Evolutionary conservation across 2,797 vertebrate genomes (phyloP).

Genomic region (Prionace glauca): DNA sequence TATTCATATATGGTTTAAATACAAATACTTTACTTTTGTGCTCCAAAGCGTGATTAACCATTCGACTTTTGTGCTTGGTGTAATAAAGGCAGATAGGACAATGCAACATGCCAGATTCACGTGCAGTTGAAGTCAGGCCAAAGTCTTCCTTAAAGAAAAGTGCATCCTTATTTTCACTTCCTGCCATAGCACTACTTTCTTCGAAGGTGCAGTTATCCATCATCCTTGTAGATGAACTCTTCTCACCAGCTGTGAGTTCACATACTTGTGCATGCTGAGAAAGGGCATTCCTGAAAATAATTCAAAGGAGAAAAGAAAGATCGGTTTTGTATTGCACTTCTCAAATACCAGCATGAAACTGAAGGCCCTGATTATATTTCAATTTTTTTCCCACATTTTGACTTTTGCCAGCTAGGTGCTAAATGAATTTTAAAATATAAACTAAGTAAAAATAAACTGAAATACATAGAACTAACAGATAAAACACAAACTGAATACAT

Average conservation of each 20-base stretch:
- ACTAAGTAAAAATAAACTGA: not conserved
- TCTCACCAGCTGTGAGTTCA: not conserved
- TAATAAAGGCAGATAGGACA: conserved; percentile 14
- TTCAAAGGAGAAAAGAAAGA: not conserved
- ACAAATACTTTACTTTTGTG: conserved; percentile 16
- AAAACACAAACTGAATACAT: not conserved
- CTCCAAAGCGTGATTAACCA: conserved; percentile 10
- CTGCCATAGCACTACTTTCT: not conserved
- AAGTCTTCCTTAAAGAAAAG: not conserved
- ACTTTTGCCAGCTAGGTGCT: not conserved
- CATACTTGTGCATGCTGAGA: conserved; percentile 22
- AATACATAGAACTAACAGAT: not conserved
- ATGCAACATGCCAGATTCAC: not conserved
- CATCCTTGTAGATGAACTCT: not conserved
- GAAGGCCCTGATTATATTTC: not conserved
- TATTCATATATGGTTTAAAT: not conserved
- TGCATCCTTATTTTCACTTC: not conserved
- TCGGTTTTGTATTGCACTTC: not conserved
- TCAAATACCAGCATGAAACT: not conserved
- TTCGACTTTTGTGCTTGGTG: conserved; percentile 20
- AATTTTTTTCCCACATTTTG: not conserved
- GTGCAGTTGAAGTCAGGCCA: not conserved
- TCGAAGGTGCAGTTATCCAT: not conserved
- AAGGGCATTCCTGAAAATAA: conserved; percentile 22
- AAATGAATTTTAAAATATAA: not conserved